A percentile compares a stretch with the other conserved stretches of the same genome.
phyloP scores from a whole-genome alignment of 1,140 invertebrate species.

The Drosophila subpulchrella region DNA sequence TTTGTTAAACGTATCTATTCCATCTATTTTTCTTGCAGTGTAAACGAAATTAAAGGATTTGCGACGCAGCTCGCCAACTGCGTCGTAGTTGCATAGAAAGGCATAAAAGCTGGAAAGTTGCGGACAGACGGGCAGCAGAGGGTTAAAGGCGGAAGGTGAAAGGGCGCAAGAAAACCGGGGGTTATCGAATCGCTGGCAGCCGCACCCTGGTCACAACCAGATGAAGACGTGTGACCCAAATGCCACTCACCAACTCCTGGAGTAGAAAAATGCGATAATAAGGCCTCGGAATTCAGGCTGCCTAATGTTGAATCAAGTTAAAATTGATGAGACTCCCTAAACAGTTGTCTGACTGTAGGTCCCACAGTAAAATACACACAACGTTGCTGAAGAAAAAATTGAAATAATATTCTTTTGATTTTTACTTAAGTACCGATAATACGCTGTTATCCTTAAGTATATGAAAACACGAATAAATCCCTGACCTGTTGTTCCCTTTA shows the following conservation, averaged over 20 bases:
- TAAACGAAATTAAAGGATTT: slow-evolving; percentile 45
- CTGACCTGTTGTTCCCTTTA: slow-evolving; percentile 25
- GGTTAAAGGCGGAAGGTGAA: slow-evolving; percentile 8
- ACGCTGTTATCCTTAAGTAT: no score
- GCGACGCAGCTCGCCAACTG: slow-evolving; percentile 49
- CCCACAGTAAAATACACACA: no score
- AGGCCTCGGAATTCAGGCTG: slow-evolving; percentile 4
- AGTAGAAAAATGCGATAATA: slow-evolving; percentile 15
- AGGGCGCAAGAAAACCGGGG: neutral
- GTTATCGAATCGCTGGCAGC: slow-evolving; percentile 21
- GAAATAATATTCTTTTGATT: neutral
- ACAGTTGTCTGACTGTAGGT: neutral
- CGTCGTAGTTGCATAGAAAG: slow-evolving; percentile 55
- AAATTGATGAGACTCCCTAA: slow-evolving; percentile 3
- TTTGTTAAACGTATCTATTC: no score
- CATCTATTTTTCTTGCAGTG: slow-evolving; percentile 1
- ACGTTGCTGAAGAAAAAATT: no score
- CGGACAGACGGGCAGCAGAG: slow-evolving; percentile 7
- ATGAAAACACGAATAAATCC: no score
- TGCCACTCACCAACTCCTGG: slow-evolving; percentile 32
- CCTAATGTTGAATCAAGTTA: slow-evolving; percentile 6
- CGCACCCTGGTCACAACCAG: slow-evolving; percentile 29
- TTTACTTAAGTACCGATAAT: neutral
- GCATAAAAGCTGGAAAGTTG: slow-evolving; percentile 13
- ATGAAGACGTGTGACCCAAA: slow-evolving; percentile 42